Percentiles rank a stretch among this genome's conserved stretches.
These are phyloP conservation scores for Romanogobio albipinnatus DNA, from an alignment of 2,113 vertebrate species.

Conservation along the genomic window DNA sequence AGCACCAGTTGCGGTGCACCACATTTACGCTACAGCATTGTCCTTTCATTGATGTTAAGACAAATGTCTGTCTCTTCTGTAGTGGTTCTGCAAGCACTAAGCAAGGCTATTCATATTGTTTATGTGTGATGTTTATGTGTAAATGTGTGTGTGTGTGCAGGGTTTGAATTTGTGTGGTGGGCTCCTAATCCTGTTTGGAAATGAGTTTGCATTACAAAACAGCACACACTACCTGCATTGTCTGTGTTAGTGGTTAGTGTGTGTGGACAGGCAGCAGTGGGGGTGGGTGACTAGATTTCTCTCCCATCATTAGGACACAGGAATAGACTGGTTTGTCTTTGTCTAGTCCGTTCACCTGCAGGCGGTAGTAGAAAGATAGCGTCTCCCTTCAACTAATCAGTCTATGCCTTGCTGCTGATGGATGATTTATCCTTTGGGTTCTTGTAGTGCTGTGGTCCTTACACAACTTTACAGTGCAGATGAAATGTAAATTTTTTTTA, in stretches of 20 bases:
- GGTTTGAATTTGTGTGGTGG: conserved; percentile 27
- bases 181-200: conserved; percentile 45
- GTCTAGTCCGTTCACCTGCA: conserved; percentile 29
- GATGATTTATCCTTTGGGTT: conserved; percentile 24
- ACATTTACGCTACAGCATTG: conserved; percentile 25
- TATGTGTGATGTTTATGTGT: conserved; percentile 8
- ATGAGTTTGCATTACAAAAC: conserved; percentile 38
- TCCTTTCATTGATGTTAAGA: conserved; percentile 17
- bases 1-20: conserved; percentile 31
- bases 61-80: not conserved
- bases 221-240: conserved; percentile 22
- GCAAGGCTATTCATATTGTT: not conserved
- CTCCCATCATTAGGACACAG: conserved; percentile 45
- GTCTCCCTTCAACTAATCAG: conserved; percentile 9
- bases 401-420: conserved; percentile 9
- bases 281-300: conserved; percentile 21
- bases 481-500: not conserved
- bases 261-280: conserved; percentile 11
- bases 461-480: not conserved
- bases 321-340: conserved; percentile 43
- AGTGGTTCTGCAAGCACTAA: not conserved
- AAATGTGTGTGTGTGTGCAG: not conserved
- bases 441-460: not conserved
- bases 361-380: conserved; percentile 28
- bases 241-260: conserved; percentile 22